These are phyloP conservation scores for Drosophila hamatofila DNA, from an alignment of 2,888 invertebrate genomes.

Conservation along the genomic window DNA sequence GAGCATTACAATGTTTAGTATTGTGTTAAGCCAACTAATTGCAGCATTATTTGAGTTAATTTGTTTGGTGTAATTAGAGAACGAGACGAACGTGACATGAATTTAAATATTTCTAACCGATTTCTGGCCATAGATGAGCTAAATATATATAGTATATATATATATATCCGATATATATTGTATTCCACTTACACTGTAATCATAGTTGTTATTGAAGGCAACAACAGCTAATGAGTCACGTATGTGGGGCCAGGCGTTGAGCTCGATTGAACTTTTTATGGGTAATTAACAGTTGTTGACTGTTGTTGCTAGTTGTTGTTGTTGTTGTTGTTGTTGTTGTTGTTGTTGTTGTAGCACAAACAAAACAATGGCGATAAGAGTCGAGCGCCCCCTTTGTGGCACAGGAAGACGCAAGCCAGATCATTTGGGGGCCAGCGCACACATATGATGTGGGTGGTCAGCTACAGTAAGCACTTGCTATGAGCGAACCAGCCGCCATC, in stretches of 20 bases:
- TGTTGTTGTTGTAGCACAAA: conserved; percentile 32
- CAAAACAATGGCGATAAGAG: conserved; percentile 36
- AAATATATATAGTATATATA: conserved; percentile 6
- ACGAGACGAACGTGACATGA: conserved; percentile 52
- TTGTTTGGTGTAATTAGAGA: conserved; percentile 58
- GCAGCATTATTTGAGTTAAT: conserved; percentile 52
- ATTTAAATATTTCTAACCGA: conserved; percentile 31
- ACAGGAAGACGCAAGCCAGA: conserved; percentile 21
- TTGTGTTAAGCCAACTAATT: conserved; percentile 39
- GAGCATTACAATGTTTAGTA: not conserved
- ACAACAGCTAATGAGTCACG: conserved; percentile 50
- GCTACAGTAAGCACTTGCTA: not conserved
- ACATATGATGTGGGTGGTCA: conserved; percentile 45
- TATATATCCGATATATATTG: conserved; percentile 7
- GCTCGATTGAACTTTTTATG: conserved; percentile 60
- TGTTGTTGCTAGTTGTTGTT: conserved; percentile 1
- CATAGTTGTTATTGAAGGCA: conserved; percentile 23
- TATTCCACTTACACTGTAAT: conserved; percentile 13
- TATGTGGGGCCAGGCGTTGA: conserved; percentile 19
- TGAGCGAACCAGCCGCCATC: conserved; percentile 29
- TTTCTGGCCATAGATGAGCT: conserved; percentile 4
- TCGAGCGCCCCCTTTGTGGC: conserved; percentile 18
- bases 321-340: conserved; percentile 18
- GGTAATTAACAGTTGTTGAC: conserved; percentile 46
- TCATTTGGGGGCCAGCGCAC: conserved; percentile 1